phyloP scores from a whole-genome alignment of 53 echinoderm and acorn worm genomes.

The Apostichopus leukothele region DNA sequence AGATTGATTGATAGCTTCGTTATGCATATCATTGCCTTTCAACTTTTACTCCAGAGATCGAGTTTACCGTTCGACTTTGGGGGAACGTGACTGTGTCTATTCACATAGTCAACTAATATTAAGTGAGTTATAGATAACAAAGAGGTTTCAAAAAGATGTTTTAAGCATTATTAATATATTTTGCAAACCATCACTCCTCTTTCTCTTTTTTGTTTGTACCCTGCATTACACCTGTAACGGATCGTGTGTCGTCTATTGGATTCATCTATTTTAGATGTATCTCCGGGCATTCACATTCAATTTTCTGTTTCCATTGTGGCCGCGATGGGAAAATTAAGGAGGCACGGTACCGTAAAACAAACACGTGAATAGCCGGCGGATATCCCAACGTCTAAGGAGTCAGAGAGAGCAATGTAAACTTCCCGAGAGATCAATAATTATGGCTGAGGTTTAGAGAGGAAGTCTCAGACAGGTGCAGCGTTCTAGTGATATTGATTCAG shows the following conservation, averaged over 20 bases:
- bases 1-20: too few relatives aligned
- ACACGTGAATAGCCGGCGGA: constrained; percentile 22
- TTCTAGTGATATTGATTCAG: constrained; percentile 25
- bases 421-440: constrained; percentile 27
- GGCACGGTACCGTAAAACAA: constrained; percentile 26
- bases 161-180: too few relatives aligned
- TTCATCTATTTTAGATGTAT: constrained; percentile 15
- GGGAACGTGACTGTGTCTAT: too few relatives aligned
- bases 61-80: too few relatives aligned
- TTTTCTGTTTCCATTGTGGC: constrained; percentile 7
- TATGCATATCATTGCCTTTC: too few relatives aligned
- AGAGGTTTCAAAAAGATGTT: too few relatives aligned
- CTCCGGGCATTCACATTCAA: constrained; percentile 12
- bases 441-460: constrained; percentile 26
- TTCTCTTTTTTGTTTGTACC: too few relatives aligned
- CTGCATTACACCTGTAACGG: too few relatives aligned
- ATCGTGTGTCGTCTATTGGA: background rate
- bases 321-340: constrained; percentile 29
- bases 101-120: too few relatives aligned
- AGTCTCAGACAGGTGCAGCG: constrained; percentile 38
- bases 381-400: background rate
- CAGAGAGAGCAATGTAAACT: constrained; percentile 42
- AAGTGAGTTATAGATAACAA: too few relatives aligned
- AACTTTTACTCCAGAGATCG: too few relatives aligned
- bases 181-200: too few relatives aligned